phyloP scores from a whole-genome alignment of 2,113 vertebrate genomes.

The Alligator sinensis region DNA sequence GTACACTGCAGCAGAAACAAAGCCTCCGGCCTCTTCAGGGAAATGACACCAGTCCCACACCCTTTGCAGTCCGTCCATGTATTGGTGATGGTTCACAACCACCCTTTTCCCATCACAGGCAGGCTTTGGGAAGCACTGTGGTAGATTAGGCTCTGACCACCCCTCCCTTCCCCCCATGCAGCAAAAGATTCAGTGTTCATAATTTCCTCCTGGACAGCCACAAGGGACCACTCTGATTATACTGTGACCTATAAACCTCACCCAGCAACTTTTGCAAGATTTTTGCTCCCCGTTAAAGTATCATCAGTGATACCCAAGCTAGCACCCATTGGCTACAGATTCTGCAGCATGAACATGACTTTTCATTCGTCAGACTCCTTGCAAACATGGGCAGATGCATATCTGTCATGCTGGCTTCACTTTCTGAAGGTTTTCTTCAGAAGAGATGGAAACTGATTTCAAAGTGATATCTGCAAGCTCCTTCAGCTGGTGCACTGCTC shows the following conservation, averaged over 20 bases:
- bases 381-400: background rate
- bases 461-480: background rate
- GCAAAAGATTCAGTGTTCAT: background rate
- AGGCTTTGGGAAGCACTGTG: background rate
- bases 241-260: background rate
- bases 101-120: background rate
- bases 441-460: too few relatives aligned
- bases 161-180: background rate
- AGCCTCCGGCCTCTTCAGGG: background rate
- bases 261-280: background rate
- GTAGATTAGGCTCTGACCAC: background rate
- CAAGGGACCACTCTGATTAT: background rate
- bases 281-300: background rate
- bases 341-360: background rate
- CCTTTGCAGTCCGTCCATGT: background rate
- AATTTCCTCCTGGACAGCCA: background rate
- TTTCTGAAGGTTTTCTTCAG: background rate
- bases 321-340: background rate
- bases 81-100: background rate
- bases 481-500: background rate
- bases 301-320: background rate
- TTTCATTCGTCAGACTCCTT: background rate
- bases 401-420: background rate
- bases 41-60: background rate
- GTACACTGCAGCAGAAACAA: too few relatives aligned